Evolutionary conservation across 2,888 invertebrate species (phyloP), one percentile per base, ranked within the genome.

Genomic region (Hyalella azteca): DNA sequence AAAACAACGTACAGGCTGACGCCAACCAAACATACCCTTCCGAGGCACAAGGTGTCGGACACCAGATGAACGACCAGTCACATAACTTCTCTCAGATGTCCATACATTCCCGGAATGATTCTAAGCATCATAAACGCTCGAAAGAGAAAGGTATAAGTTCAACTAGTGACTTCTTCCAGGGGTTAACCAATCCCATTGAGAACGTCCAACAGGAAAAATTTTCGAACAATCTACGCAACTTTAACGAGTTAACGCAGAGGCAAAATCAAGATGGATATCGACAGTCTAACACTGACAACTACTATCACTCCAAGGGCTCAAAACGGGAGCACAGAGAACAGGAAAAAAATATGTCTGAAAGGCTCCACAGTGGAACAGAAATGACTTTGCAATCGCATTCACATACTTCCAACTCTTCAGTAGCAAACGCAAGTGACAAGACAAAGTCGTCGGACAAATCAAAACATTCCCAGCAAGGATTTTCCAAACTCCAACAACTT

Each of bases 381-480:
- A 36, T 19, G 7, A 32, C 66, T 9, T 66, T 19, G 1, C 66
- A 66, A 19, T 36, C 36, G 15, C 36, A 66, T 36, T 66, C 66
- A 19, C 36, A 66, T 11, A 36, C 66, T 2, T 66, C 66, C 3
- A 66, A 66, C 36, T 66, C 66, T 5, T 66, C 66, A 4, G 66
- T 66, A 5, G 66, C 66, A 4, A 66, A 66, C 36, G 66, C 66
- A 11, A 66, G 66, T 15, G 66, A 66, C 66, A 32, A 66, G 36
- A 66, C 66, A 1, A 66, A 66, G n/a, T 66, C 66, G 15, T 66
- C 66, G 3, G 66, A 66, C 39, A 66, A 66, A 36, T 66, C 66
- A 7, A 66, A 66, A 36, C 32, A 66, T 66, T 66, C 66, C 19
- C 32, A 9, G 66, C 32, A 66, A 19, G 66, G 66, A 36, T 36